These are phyloP conservation scores for Thumatha senex DNA, from an alignment of 2,888 invertebrate genomes.

Conservation along the genomic window DNA sequence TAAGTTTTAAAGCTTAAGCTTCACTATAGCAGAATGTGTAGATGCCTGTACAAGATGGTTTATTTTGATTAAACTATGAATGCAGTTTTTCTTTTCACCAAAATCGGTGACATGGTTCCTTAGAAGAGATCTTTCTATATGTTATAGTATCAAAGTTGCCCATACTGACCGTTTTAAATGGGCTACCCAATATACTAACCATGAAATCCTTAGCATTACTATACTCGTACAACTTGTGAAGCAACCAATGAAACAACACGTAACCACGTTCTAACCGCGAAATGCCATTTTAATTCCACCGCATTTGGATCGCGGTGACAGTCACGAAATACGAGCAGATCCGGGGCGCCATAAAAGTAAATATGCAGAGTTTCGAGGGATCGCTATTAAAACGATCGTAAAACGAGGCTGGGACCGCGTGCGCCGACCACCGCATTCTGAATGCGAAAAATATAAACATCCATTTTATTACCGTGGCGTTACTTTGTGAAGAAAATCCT, in stretches of 20 bases:
- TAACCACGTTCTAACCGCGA: slow-evolving; percentile 1
- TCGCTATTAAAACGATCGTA: slow-evolving; percentile 45
- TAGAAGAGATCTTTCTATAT: too few species aligned
- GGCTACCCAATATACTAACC: too few species aligned
- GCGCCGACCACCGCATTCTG: slow-evolving; percentile 16
- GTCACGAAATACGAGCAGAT: slow-evolving; percentile 41
- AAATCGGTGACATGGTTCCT: too few species aligned
- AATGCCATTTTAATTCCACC: slow-evolving; percentile 22
- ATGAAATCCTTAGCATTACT: neutral
- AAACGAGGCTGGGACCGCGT: slow-evolving; percentile 34
- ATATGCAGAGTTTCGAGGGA: slow-evolving; percentile 51
- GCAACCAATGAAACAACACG: neutral
- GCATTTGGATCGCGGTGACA: slow-evolving; percentile 5
- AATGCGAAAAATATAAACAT: slow-evolving; percentile 31
- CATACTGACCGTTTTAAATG: too few species aligned
- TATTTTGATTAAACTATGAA: too few species aligned
- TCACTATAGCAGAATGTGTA: too few species aligned
- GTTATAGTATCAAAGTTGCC: too few species aligned
- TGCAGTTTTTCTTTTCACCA: too few species aligned
- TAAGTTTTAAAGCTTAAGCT: too few species aligned
- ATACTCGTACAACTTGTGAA: neutral
- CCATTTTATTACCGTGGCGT: slow-evolving; percentile 22
- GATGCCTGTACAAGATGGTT: too few species aligned
- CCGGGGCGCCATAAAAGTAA: slow-evolving; percentile 58
- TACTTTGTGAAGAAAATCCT: slow-evolving; percentile 4